phyloP scores from a whole-genome alignment of 2,797 vertebrate species.

The Crossoptilon crossoptilon region DNA sequence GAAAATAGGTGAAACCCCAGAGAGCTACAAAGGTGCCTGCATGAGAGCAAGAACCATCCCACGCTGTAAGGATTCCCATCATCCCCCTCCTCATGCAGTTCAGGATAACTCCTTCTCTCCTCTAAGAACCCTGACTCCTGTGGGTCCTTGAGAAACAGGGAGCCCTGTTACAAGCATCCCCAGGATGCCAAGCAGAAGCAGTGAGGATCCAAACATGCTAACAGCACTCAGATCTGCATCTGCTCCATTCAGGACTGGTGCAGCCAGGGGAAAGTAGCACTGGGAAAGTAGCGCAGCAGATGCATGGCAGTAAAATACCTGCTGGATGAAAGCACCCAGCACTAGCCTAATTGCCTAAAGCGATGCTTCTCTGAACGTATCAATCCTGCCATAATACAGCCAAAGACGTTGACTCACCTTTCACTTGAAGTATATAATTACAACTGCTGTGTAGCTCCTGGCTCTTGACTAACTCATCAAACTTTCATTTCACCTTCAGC shows the following conservation, averaged over 20 bases:
- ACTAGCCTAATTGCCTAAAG: accelerated
- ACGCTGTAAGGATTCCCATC: accelerated
- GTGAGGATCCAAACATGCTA: accelerated
- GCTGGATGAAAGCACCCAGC: not conserved
- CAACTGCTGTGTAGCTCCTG: conserved; percentile 11
- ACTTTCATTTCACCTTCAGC: conserved; percentile 50
- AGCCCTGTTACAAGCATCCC: not conserved
- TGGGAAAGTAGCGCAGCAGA: accelerated
- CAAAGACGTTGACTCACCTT: not conserved
- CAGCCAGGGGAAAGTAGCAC: too few relatives aligned
- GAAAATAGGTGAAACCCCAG: accelerated
- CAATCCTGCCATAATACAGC: not conserved
- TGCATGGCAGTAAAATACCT: not conserved
- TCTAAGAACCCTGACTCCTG: accelerated
- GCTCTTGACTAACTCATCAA: conserved; percentile 56
- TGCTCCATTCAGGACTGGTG: accelerated
- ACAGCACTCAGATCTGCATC: accelerated
- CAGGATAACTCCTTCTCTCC: not conserved
- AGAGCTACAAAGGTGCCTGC: not conserved
- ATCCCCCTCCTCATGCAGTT: accelerated
- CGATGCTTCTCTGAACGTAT: accelerated
- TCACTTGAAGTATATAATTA: conserved; percentile 44
- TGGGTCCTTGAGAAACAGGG: accelerated
- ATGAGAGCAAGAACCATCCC: not conserved
- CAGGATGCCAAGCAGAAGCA: not conserved